A percentile compares a stretch with the other conserved stretches of the same genome.
phyloP scores from a whole-genome alignment of 2,113 vertebrate species.

The Hymenochirus boettgeri region DNA sequence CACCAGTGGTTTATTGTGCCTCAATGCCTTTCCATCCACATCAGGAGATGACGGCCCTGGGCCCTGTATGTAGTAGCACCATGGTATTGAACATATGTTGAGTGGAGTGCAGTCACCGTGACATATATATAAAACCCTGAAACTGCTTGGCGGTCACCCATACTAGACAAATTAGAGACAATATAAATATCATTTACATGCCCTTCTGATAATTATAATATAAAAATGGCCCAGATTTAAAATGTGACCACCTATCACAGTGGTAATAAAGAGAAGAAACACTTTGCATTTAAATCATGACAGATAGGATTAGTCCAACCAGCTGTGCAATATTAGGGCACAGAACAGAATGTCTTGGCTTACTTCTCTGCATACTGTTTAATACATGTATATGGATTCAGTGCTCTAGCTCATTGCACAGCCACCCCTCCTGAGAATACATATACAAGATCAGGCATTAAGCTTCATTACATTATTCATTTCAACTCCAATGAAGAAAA shows the following conservation, averaged over 20 bases:
- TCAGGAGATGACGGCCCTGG: too few relatives aligned
- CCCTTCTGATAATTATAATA: too few relatives aligned
- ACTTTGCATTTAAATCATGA: constrained; percentile 34
- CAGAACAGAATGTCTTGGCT: constrained; percentile 22
- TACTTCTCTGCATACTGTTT: background rate
- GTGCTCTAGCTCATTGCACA: background rate
- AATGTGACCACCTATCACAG: constrained; percentile 45
- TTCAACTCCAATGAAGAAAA: constrained; percentile 2
- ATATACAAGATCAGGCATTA: background rate
- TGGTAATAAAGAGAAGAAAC: constrained; percentile 45
- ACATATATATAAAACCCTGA: too few relatives aligned
- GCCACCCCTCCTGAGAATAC: background rate
- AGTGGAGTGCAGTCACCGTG: too few relatives aligned
- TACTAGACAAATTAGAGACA: too few relatives aligned
- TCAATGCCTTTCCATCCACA: too few relatives aligned
- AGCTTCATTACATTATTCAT: background rate
- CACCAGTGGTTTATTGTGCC: too few relatives aligned
- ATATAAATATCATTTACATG: too few relatives aligned
- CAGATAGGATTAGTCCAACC: constrained; percentile 47
- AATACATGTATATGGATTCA: constrained; percentile 5
- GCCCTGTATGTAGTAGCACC: too few relatives aligned
- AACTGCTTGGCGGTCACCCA: too few relatives aligned
- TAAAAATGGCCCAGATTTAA: constrained; percentile 45
- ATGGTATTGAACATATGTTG: too few relatives aligned
- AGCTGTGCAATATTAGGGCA: constrained; percentile 44